Evolutionary conservation across 2,888 invertebrate genomes (phyloP).

Genomic region (Heliconius charithonia): DNA sequence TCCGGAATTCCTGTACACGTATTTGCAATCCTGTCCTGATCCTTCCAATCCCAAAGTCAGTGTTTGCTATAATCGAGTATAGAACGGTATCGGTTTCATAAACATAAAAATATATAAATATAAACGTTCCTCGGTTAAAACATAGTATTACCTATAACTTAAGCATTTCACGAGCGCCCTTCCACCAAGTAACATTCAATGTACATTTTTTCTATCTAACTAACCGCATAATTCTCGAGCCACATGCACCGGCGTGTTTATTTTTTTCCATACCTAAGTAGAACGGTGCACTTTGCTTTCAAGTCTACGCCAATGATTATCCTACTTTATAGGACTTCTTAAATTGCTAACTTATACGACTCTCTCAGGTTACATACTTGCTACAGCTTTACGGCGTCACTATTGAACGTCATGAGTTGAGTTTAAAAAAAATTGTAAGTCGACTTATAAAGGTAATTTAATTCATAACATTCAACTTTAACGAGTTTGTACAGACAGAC

Average conservation of each 20-base stretch:
- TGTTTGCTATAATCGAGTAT: constrained; percentile 35
- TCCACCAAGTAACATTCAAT: constrained; percentile 47
- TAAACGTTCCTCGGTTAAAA: not conserved
- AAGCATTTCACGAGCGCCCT: constrained; percentile 9
- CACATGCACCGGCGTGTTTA: constrained; percentile 53
- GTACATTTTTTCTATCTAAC: constrained; percentile 60
- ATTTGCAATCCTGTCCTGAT: constrained; percentile 77
- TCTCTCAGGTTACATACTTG: constrained; percentile 22
- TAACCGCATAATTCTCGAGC: constrained; percentile 60
- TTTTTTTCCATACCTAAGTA: constrained; percentile 58
- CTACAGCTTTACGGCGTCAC: constrained; percentile 9
- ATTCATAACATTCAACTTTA: constrained; percentile 62
- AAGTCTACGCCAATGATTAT: constrained; percentile 43
- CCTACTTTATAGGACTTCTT: constrained; percentile 34
- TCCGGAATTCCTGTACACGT: constrained; percentile 78
- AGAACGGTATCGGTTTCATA: constrained; percentile 33
- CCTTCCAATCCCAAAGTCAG: constrained; percentile 24
- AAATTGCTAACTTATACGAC: constrained; percentile 26
- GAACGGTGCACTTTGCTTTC: constrained; percentile 51
- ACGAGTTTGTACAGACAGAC: constrained; percentile 59
- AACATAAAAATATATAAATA: constrained; percentile 2
- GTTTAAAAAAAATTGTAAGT: constrained; percentile 28
- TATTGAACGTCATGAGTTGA: constrained; percentile 11
- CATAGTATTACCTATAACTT: constrained; percentile 11
- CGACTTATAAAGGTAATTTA: constrained; percentile 55